Evolutionary conservation across 2,113 vertebrate species (phyloP), one percentile per base, ranked within the genome.

Genomic region (Macroglossus sobrinus): DNA sequence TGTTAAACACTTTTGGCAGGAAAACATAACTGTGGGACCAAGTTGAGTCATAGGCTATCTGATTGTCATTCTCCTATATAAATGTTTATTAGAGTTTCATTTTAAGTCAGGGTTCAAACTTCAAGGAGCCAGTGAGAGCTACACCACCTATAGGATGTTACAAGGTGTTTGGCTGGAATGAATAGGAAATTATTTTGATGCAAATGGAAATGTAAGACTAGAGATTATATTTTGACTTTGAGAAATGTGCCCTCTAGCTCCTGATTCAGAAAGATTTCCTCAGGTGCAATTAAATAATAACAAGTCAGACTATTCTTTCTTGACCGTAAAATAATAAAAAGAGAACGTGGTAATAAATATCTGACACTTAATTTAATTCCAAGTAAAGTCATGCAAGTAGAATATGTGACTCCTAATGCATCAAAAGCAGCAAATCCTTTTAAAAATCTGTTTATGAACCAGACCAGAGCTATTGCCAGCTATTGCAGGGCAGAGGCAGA

Each of bases 191-290:
- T 7, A 68, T 85, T 76, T 87, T 93, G 59, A 90, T 92, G 33
- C 79, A n/a, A 89, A 84, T 86, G 14, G 79, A 78, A 82, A 30
- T 55, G 1, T 45, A 69, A 7, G 30, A 3, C 43, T 69, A 47
- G 88, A 22, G n/a, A 63, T 95, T 78, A 28, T 74, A 81, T 72
- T 85, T 82, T 85, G 50, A 75, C 59, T 85, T 91, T 8, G 1
- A 78, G 59, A 91, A 82, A 66, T 0, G 0, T 79, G 4, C 26
- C 6, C 50, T 53, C 40, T 19, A 19, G 11, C 30, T 91, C 59
- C 86, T 93, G 68, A 79, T 91, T 89, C 85, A 72, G 43, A 96
- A 85, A 72, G 53, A 85, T 97, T 94, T 93, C 85, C 81, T 57
- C 5, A 55, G 68, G 24, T 93, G 19, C 79, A 93, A 95, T 85